These are phyloP conservation scores for Xenus cinereus DNA, from an alignment of 2,113 vertebrate species.

Conservation along the genomic window DNA sequence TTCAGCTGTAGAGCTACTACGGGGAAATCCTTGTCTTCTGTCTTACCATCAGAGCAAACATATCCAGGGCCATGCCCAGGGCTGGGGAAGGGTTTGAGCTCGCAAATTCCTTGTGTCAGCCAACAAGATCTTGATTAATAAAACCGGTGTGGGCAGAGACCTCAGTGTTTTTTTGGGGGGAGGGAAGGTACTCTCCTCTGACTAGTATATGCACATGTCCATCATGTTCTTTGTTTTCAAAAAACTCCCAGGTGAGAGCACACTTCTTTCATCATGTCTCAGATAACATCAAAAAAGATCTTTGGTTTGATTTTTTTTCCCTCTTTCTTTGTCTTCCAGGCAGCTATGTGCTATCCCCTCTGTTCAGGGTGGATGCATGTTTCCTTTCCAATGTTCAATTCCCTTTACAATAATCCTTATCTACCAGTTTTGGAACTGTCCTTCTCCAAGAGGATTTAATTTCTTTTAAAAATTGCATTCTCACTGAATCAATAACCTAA, in stretches of 20 bases:
- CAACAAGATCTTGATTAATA: not conserved
- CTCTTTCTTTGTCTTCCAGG: not conserved
- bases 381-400: not conserved
- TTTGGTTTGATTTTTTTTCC: not conserved
- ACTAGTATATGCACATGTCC: not conserved
- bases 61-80: not conserved
- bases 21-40: not conserved
- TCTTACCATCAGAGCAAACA: not conserved
- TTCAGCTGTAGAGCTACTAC: not conserved
- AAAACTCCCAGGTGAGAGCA: not conserved
- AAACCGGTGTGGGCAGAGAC: not conserved
- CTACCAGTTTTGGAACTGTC: constrained; percentile 7
- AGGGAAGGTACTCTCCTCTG: not conserved
- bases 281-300: not conserved
- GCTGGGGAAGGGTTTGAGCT: not conserved
- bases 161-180: not conserved
- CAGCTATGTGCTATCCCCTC: not conserved
- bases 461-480: constrained; percentile 19
- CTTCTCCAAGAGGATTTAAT: not conserved
- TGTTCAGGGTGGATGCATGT: not conserved
- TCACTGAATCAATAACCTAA: not conserved
- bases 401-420: not conserved
- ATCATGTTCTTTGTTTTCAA: not conserved
- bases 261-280: not conserved
- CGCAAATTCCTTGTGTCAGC: not conserved